phyloP scores from a whole-genome alignment of 2,113 vertebrate species.

The Paraplagusia blochii region DNA sequence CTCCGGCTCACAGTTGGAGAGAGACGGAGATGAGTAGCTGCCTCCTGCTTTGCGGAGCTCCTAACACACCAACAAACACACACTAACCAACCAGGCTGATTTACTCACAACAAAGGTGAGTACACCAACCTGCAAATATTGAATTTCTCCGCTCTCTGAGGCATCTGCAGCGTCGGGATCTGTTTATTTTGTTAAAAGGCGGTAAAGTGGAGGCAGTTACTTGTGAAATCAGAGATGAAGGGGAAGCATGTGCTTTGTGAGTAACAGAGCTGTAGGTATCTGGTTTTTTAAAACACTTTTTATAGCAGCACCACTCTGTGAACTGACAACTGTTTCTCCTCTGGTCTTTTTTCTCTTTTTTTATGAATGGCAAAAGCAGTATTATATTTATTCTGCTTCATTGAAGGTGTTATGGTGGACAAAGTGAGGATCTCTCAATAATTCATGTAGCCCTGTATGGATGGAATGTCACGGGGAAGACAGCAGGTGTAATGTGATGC shows the following conservation, averaged over 20 bases:
- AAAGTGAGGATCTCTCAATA: constrained; percentile 53
- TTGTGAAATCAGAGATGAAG: constrained; percentile 15
- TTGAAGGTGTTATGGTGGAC: constrained; percentile 50
- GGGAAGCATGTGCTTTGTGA: constrained; percentile 54
- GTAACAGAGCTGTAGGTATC: constrained; percentile 20
- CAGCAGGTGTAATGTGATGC: constrained; percentile 64
- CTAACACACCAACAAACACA: constrained; percentile 12
- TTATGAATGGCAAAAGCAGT: constrained; percentile 21
- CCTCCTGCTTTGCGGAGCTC: constrained; percentile 45
- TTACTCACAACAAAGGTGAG: constrained; percentile 52
- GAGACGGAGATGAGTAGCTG: constrained; percentile 57
- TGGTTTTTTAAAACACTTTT: not conserved
- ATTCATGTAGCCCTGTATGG: constrained; percentile 56
- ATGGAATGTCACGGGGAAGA: constrained; percentile 47
- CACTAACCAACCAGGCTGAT: too few relatives aligned
- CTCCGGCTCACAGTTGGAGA: constrained; percentile 56
- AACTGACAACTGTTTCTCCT: not conserved
- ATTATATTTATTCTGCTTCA: constrained; percentile 28
- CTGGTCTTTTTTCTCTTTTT: not conserved
- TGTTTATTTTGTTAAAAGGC: constrained; percentile 4
- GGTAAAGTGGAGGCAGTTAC: constrained; percentile 27
- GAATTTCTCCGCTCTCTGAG: not conserved
- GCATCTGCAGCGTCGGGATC: constrained; percentile 15
- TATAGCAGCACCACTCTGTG: not conserved
- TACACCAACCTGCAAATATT: constrained; percentile 1